These are phyloP conservation scores for Drosophila saltans DNA, from an alignment of 1,140 invertebrate genomes.

Conservation along the genomic window DNA sequence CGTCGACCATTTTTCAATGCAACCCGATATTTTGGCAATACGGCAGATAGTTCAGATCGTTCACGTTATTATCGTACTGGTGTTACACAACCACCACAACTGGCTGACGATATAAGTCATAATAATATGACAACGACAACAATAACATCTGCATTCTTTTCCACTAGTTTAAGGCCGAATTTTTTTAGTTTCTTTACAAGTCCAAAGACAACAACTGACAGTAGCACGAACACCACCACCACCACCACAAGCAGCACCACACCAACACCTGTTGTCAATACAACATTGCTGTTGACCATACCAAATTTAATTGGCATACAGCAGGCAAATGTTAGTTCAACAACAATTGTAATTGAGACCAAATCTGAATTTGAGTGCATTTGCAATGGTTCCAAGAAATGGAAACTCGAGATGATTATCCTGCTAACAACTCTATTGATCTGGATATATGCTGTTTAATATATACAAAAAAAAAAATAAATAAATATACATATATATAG, in stretches of 20 bases:
- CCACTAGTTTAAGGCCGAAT: not conserved
- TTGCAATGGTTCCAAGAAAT: not conserved
- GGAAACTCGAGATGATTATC: not conserved
- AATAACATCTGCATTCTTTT: not conserved
- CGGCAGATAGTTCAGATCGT: not conserved
- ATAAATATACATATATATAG: too few species aligned
- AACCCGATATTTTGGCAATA: not conserved
- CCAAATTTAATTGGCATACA: not conserved
- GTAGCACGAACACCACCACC: not conserved
- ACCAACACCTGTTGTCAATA: not conserved
- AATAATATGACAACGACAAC: not conserved
- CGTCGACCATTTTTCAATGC: not conserved
- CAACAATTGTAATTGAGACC: not conserved
- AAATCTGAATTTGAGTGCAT: not conserved
- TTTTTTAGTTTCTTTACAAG: not conserved
- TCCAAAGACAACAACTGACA: not conserved
- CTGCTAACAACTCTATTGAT: not conserved
- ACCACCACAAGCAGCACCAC: not conserved
- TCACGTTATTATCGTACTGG: slow-evolving; percentile 3
- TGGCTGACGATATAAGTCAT: not conserved
- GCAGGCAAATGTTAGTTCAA: not conserved
- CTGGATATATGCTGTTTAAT: not conserved
- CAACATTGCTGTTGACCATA: not conserved
- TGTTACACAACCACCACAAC: not conserved
- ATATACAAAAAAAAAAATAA: too few species aligned